These are phyloP conservation scores for Melanostoma scalare DNA, from an alignment of 2,888 invertebrate species.

Conservation along the genomic window DNA sequence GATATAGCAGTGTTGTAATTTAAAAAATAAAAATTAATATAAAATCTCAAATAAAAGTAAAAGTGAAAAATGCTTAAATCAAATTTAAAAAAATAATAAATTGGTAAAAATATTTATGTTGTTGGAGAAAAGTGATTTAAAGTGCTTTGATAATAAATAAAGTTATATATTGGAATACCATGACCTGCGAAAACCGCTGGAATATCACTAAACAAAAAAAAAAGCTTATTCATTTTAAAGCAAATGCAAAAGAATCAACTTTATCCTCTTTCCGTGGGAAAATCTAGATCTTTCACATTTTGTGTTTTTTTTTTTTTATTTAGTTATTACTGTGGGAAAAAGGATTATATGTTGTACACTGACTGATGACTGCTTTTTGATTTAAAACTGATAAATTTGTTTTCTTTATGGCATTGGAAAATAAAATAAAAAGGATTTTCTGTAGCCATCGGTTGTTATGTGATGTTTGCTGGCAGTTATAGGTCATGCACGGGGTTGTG, in stretches of 20 bases:
- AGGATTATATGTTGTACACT: background rate
- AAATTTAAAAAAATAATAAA: slow-evolving; percentile 31
- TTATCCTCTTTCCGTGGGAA: slow-evolving; percentile 48
- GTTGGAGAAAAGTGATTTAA: slow-evolving; percentile 43
- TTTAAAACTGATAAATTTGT: background rate
- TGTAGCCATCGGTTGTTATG: slow-evolving; percentile 42
- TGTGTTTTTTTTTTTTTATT: slow-evolving; percentile 11
- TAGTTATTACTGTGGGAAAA: too few species aligned
- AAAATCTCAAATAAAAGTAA: slow-evolving; percentile 3
- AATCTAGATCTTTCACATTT: background rate
- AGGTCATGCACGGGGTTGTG: slow-evolving; percentile 22
- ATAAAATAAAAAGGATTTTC: slow-evolving; percentile 8
- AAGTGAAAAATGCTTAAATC: slow-evolving; percentile 23
- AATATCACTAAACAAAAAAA: slow-evolving; percentile 23
- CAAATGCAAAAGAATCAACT: slow-evolving; percentile 14
- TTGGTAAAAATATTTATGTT: slow-evolving; percentile 38
- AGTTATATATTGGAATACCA: slow-evolving; percentile 22
- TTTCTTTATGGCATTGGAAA: slow-evolving; percentile 12
- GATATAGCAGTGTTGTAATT: slow-evolving; percentile 43
- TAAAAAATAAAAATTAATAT: slow-evolving; percentile 17
- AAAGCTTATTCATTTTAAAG: background rate
- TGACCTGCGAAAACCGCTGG: slow-evolving; percentile 42
- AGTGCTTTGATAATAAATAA: slow-evolving; percentile 29
- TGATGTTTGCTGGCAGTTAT: slow-evolving; percentile 14
- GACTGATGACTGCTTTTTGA: background rate